These are phyloP conservation scores for Lutraria rhynchaena DNA, from an alignment of 1,140 invertebrate genomes.

Conservation along the genomic window DNA sequence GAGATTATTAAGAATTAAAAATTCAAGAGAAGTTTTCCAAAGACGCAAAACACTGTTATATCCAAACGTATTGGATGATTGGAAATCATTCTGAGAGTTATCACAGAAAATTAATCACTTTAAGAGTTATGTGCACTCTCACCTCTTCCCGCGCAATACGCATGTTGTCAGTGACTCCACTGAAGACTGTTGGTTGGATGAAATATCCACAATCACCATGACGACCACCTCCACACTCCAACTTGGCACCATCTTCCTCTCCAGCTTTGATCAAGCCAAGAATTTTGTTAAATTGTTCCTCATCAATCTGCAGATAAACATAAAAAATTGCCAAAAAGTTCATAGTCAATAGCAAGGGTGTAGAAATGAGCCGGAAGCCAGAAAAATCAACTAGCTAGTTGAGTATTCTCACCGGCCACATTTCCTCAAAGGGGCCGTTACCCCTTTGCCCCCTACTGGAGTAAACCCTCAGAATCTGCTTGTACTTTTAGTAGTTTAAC, in stretches of 20 bases:
- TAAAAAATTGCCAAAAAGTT: too few relatives aligned
- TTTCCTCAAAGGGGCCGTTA: too few relatives aligned
- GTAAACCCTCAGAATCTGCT: too few relatives aligned
- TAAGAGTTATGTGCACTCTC: too few relatives aligned
- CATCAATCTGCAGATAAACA: conserved; percentile 88
- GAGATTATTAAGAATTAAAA: not conserved
- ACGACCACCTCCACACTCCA: conserved; percentile 90
- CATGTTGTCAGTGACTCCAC: conserved; percentile 95
- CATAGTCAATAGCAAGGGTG: too few relatives aligned
- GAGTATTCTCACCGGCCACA: too few relatives aligned
- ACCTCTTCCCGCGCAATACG: conserved; percentile 94
- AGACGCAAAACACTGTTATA: not conserved
- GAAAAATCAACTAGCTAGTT: too few relatives aligned
- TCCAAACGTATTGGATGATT: not conserved
- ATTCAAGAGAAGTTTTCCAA: not conserved
- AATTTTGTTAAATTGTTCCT: conserved; percentile 92
- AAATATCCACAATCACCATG: conserved; percentile 91
- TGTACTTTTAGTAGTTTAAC: too few relatives aligned
- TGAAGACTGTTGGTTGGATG: conserved; percentile 97
- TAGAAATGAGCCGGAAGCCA: too few relatives aligned
- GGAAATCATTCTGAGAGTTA: not conserved
- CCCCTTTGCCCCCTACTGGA: too few relatives aligned
- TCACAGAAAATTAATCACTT: not conserved
- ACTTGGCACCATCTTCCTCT: conserved; percentile 91
- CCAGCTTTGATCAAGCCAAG: conserved; percentile 89